These are phyloP conservation scores for Diprion similis DNA, from an alignment of 1,140 invertebrate species.

Conservation along the genomic window DNA sequence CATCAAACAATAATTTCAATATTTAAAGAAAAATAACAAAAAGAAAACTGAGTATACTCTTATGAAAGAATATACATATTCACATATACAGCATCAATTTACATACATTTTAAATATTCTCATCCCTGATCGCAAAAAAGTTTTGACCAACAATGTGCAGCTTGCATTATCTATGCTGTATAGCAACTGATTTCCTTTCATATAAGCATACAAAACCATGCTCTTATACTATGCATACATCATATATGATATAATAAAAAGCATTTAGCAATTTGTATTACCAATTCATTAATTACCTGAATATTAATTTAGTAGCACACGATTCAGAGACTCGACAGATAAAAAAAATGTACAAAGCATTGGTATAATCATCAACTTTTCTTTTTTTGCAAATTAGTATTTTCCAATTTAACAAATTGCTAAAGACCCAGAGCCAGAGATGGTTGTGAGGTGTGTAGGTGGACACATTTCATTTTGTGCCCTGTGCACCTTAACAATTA, in stretches of 20 bases:
- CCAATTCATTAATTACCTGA: constrained; percentile 3
- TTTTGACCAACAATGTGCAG: not conserved
- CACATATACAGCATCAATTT: too few relatives aligned
- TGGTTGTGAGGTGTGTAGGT: constrained; percentile 57
- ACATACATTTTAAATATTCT: not conserved
- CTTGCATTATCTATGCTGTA: not conserved
- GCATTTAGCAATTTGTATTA: constrained; percentile 30
- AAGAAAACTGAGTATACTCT: not conserved
- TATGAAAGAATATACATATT: not conserved
- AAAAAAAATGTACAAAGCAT: not conserved
- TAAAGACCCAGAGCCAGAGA: constrained; percentile 55
- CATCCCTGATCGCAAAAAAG: not conserved
- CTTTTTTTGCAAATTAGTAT: not conserved
- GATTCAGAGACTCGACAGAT: too few relatives aligned
- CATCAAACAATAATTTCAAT: not conserved
- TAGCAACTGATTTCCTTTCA: constrained; percentile 12
- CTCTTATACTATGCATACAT: constrained; percentile 26
- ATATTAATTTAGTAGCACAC: not conserved
- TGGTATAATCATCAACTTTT: not conserved
- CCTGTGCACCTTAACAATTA: constrained; percentile 24
- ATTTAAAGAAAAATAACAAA: not conserved
- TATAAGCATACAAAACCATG: constrained; percentile 30
- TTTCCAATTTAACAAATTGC: constrained; percentile 44
- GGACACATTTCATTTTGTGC: constrained; percentile 49
- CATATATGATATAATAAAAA: constrained; percentile 27